Conservation (phyloP, 2,797 vertebrate species). For the Pipistrellus pipistrellus region DNA sequence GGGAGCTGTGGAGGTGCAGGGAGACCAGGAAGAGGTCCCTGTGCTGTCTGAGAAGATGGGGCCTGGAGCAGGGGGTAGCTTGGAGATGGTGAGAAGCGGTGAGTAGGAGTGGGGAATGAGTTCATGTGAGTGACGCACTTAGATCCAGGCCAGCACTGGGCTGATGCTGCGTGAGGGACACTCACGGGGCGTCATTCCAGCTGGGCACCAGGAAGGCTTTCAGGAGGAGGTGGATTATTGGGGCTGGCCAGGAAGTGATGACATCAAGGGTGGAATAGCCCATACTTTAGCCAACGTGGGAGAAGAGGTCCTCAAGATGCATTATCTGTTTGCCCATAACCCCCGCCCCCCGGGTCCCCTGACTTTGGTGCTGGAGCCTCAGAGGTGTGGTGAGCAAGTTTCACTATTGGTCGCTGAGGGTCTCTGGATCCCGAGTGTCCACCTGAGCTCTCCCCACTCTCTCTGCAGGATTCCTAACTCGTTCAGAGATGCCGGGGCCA, state of each 20-base stretch:
- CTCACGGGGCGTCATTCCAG: background rate
- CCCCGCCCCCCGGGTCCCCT: too few species aligned
- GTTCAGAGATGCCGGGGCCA: background rate
- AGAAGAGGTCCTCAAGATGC: background rate
- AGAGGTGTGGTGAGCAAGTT: background rate
- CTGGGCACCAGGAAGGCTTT: background rate
- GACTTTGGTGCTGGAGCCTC: background rate
- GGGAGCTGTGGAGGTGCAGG: too few species aligned
- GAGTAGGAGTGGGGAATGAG: background rate
- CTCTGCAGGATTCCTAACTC: background rate
- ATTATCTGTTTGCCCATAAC: background rate
- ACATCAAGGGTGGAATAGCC: background rate
- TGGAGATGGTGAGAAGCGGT: background rate
- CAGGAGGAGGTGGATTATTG: background rate
- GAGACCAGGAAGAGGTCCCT: background rate
- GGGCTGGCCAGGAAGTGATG: background rate
- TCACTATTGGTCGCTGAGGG: rapidly evolving
- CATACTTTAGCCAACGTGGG: background rate
- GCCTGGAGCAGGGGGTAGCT: rapidly evolving
- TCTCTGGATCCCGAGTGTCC: background rate
- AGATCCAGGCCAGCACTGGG: rapidly evolving
- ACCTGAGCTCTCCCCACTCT: background rate
- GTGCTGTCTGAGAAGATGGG: background rate
- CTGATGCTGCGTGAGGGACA: rapidly evolving
- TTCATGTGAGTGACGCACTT: background rate